Base-by-base conservation (phyloP, 2,888 invertebrate species). In the Cephus sareptanus region DNA sequence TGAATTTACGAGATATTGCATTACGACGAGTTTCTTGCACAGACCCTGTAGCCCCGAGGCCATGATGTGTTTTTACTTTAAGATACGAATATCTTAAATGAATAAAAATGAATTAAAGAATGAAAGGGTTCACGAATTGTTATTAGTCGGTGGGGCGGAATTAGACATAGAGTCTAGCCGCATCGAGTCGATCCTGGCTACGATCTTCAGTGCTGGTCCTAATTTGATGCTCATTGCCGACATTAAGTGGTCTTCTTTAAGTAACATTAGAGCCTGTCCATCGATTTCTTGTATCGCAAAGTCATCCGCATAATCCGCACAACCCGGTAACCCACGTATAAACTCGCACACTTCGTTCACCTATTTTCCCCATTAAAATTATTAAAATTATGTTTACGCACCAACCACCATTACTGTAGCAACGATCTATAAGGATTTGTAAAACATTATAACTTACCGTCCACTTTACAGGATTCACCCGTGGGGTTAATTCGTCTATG, bases 231-330 rank as follows among this genome's bases (percentile, higher is more conserved):
- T 96, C 94, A 99, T 97, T 11, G 98, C 97, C 83, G 96, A 96
- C 92, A 98, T 98, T 40, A 99, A 93, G 92, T 99, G 98, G 88
- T 98, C 98, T 83, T 98, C 98, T 88, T 97, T 97, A 76, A 99
- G 94, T 77, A 99, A 93, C 92, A 98, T 94, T 80, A 99, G 92
- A 0, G 98, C 98, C 89, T 98, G 98, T 0, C 99, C 98, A 88
- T 99, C 99, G 85, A 99, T 98, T 92, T 98, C 98, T 92, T 99
- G 98, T 87, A 96, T 95, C 15, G 96, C 95, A 92, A 99, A 99
- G 90, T 98, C 98, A 88, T 98, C 98, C 0, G 98, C 98, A 89
- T 98, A 98, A 85, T 96, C 96, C 12, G 96, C 95, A 90, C 98
- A 98, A 0, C 98, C 98, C 0, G 97, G 98, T 79, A 98, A 93